phyloP scores from a whole-genome alignment of 2,888 invertebrate genomes.

The Merodon equestris region DNA sequence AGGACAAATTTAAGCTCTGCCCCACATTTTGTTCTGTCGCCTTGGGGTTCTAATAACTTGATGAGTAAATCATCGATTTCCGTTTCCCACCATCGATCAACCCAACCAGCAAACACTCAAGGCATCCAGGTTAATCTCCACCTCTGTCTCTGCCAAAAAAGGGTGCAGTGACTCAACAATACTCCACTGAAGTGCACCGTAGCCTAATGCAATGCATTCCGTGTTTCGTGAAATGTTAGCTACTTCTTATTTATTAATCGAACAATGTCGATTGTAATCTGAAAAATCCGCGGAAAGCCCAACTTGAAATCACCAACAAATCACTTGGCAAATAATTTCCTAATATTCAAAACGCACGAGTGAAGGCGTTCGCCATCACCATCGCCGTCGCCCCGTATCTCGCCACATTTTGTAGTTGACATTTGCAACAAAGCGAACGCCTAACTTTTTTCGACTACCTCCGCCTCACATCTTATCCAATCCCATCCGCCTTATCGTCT shows the following conservation, averaged over 20 bases:
- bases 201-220: slow-evolving; percentile 41
- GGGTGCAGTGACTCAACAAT: slow-evolving; percentile 43
- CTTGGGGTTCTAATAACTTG: no score
- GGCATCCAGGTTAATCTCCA: slow-evolving; percentile 42
- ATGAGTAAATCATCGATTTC: no score
- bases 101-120: neutral
- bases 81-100: no score
- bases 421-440: slow-evolving; percentile 46
- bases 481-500: slow-evolving; percentile 22
- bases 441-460: slow-evolving; percentile 15
- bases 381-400: slow-evolving; percentile 3
- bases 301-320: slow-evolving; percentile 16
- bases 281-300: slow-evolving; percentile 20
- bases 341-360: slow-evolving; percentile 38
- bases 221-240: slow-evolving; percentile 52
- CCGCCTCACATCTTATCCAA: slow-evolving; percentile 27
- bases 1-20: no score
- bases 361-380: slow-evolving; percentile 44
- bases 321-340: slow-evolving; percentile 33
- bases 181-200: no score
- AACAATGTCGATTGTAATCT: slow-evolving; percentile 55
- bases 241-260: slow-evolving; percentile 20
- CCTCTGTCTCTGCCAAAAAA: neutral
- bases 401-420: slow-evolving; percentile 45
- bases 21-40: no score